Conservation (phyloP, 2,113 vertebrate genomes). For the Nestor notabilis region DNA sequence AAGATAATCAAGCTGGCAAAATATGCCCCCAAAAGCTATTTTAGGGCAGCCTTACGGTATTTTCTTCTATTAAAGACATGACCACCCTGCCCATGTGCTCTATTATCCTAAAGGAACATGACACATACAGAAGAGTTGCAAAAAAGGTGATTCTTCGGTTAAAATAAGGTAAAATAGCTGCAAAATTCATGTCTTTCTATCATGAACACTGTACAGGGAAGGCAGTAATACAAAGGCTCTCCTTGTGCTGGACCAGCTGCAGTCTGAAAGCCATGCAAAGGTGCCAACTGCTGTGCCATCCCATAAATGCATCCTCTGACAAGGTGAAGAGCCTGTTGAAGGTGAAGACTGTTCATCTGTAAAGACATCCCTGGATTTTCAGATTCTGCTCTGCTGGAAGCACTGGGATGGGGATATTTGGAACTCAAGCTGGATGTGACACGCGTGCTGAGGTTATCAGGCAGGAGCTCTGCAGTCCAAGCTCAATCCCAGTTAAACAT, state of each 20-base stretch:
- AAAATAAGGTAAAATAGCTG: neutral
- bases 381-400: neutral
- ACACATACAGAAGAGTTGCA: neutral
- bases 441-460: no score
- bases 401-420: neutral
- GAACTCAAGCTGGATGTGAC: neutral
- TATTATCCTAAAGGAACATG: neutral
- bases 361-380: neutral
- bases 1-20: neutral
- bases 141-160: neutral
- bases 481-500: neutral
- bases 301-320: neutral
- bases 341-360: rapidly evolving
- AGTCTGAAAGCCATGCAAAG: neutral
- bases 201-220: neutral
- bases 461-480: neutral
- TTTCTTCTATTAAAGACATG: neutral
- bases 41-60: neutral
- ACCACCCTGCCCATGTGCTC: neutral
- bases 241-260: neutral
- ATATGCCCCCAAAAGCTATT: neutral
- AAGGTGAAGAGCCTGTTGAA: neutral
- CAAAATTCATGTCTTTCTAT: rapidly evolving
- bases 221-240: rapidly evolving
- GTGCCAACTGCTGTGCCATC: neutral